Conservation (phyloP, 2,888 invertebrate species). For the Parnassius glacialis region DNA sequence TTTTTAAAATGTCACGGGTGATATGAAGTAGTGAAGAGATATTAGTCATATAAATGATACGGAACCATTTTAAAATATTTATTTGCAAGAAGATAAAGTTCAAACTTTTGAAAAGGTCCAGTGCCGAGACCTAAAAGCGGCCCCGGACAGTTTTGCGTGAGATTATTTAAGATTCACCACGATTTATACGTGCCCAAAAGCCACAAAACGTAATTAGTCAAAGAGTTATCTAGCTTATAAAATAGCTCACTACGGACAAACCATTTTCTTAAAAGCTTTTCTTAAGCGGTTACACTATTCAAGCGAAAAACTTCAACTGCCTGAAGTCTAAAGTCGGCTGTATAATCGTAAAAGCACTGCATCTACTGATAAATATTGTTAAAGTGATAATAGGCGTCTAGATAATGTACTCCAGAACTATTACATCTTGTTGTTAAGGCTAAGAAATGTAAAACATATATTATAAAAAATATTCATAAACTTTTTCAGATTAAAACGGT, state of each 20-base stretch:
- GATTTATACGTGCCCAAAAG: slow-evolving; percentile 15
- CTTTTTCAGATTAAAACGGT: too few species aligned
- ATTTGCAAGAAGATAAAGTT: slow-evolving; percentile 8
- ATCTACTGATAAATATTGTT: slow-evolving; percentile 11
- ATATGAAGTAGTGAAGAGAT: slow-evolving; percentile 30
- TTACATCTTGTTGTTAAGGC: too few species aligned
- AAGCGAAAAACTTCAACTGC: slow-evolving; percentile 18
- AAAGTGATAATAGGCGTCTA: background rate
- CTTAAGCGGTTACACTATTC: slow-evolving; percentile 15
- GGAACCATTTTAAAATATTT: slow-evolving; percentile 13
- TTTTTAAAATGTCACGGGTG: slow-evolving; percentile 35
- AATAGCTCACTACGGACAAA: slow-evolving; percentile 12
- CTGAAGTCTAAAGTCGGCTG: slow-evolving; percentile 3
- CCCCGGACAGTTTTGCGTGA: slow-evolving; percentile 6
- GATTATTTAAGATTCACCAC: slow-evolving; percentile 10
- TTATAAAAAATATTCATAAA: too few species aligned
- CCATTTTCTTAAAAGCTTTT: slow-evolving; percentile 21
- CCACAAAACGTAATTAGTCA: slow-evolving; percentile 15
- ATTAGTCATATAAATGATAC: slow-evolving; percentile 17
- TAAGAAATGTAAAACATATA: too few species aligned
- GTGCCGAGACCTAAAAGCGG: background rate
- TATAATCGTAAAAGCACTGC: slow-evolving; percentile 13
- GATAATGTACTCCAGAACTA: too few species aligned
- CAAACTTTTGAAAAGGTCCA: slow-evolving; percentile 2
- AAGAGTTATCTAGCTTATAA: slow-evolving; percentile 15